These are phyloP conservation scores for Hipparchia sbordonii DNA, from an alignment of 2,888 invertebrate genomes.

Conservation along the genomic window DNA sequence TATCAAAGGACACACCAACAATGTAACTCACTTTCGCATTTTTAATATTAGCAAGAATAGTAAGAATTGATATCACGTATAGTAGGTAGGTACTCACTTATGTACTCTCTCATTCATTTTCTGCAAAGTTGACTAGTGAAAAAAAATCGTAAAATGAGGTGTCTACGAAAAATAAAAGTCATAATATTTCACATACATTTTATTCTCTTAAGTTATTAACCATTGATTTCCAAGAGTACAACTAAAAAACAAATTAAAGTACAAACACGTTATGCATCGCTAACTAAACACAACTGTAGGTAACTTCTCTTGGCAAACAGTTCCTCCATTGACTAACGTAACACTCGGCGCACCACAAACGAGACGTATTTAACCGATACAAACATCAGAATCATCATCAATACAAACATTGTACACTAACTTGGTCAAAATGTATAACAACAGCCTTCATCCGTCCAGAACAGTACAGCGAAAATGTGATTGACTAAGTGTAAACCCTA, in stretches of 20 bases:
- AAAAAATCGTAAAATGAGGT: not conserved
- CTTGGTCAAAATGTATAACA: constrained; percentile 69
- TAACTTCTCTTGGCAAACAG: constrained; percentile 83
- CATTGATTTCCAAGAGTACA: constrained; percentile 83
- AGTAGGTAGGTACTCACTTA: no score
- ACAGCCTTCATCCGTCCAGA: constrained; percentile 73
- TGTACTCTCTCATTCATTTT: not conserved
- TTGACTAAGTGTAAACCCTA: constrained; percentile 70
- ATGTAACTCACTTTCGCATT: no score
- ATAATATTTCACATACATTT: constrained; percentile 80
- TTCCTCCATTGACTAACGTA: constrained; percentile 72
- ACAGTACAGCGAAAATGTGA: constrained; percentile 73
- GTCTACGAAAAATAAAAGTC: constrained; percentile 45
- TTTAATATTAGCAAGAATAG: no score
- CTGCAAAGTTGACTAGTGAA: not conserved
- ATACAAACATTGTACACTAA: constrained; percentile 57
- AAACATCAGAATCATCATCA: constrained; percentile 58
- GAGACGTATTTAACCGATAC: constrained; percentile 56
- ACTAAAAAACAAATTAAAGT: constrained; percentile 84
- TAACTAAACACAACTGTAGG: constrained; percentile 83
- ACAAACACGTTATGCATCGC: constrained; percentile 83
- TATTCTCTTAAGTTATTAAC: constrained; percentile 83
- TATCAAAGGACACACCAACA: no score
- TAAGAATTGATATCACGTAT: no score
- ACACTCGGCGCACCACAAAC: constrained; percentile 77